phyloP scores from a whole-genome alignment of 1,140 invertebrate genomes.

The Helicoverpa zea region DNA sequence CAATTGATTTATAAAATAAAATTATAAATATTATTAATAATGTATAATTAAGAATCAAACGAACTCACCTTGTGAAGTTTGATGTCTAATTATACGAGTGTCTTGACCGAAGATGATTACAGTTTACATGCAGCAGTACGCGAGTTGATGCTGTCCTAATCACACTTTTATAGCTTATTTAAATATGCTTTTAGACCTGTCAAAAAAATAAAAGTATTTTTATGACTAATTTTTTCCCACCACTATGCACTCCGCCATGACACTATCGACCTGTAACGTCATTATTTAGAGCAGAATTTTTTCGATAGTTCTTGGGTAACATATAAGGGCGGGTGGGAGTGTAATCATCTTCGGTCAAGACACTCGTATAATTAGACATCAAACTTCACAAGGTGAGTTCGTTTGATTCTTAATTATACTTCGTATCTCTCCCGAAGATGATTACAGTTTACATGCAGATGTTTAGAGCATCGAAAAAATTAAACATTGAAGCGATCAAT shows the following conservation, averaged over 20 bases:
- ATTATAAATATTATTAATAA: too few species aligned
- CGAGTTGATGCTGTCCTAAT: slow-evolving; percentile 42
- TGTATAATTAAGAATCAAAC: slow-evolving; percentile 33
- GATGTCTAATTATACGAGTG: slow-evolving; percentile 42
- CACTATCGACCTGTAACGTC: not conserved
- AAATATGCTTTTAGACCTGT: not conserved
- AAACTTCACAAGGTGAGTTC: slow-evolving; percentile 17
- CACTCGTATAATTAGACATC: slow-evolving; percentile 39
- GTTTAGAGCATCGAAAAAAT: slow-evolving; percentile 46
- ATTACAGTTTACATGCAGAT: slow-evolving; percentile 26
- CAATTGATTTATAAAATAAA: too few species aligned
- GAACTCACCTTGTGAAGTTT: slow-evolving; percentile 28
- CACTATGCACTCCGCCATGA: too few species aligned
- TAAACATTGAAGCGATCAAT: slow-evolving; percentile 16
- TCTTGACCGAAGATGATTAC: slow-evolving; percentile 45
- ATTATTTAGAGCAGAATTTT: slow-evolving; percentile 11
- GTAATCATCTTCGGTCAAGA: slow-evolving; percentile 52
- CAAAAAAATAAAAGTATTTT: not conserved
- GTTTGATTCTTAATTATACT: slow-evolving; percentile 46
- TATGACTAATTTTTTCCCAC: not conserved
- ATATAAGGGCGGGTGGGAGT: slow-evolving; percentile 32
- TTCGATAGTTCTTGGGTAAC: slow-evolving; percentile 7
- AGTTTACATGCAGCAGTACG: slow-evolving; percentile 44
- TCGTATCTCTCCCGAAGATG: slow-evolving; percentile 44
- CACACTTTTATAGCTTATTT: slow-evolving; percentile 28